Evolutionary conservation across 2,888 invertebrate genomes (phyloP).

Genomic region (Bhutanitis thaidina): DNA sequence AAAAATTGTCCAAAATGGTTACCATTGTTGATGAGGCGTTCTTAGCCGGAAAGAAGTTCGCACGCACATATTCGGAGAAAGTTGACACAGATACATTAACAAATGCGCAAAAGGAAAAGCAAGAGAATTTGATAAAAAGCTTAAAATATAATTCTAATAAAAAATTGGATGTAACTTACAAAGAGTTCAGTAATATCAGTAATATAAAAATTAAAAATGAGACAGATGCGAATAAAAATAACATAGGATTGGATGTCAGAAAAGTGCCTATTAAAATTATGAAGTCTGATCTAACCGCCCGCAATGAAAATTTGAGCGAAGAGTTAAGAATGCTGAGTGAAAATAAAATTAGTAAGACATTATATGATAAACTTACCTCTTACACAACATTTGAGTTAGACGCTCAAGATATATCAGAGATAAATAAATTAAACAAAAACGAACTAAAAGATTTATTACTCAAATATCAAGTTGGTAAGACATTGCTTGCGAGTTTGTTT

Average conservation of each 20-base stretch:
- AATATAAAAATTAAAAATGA: constrained; percentile 26
- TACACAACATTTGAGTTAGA: constrained; percentile 64
- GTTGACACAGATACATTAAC: constrained; percentile 29
- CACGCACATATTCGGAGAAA: constrained; percentile 77
- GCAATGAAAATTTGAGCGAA: constrained; percentile 41
- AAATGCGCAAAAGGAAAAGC: constrained; percentile 26
- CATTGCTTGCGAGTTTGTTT: constrained; percentile 3
- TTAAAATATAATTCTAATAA: constrained; percentile 27
- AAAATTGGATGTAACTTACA: constrained; percentile 53
- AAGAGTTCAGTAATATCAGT: constrained; percentile 32
- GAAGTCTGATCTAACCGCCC: constrained; percentile 28
- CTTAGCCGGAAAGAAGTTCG: constrained; percentile 87
- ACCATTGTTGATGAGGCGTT: constrained; percentile 87
- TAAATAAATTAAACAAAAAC: constrained; percentile 62
- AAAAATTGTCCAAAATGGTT: constrained; percentile 93
- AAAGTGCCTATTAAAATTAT: constrained; percentile 35
- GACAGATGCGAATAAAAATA: constrained; percentile 39
- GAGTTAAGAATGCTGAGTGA: constrained; percentile 57
- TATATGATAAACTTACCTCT: constrained; percentile 66
- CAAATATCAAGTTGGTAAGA: constrained; percentile 62
- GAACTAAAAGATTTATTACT: constrained; percentile 53
- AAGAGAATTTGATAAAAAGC: constrained; percentile 23
- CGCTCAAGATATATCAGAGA: constrained; percentile 68
- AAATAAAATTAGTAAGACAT: constrained; percentile 55
- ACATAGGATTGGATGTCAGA: constrained; percentile 33